These are phyloP conservation scores for Gallinago nigripennis DNA, from an alignment of 2,797 vertebrate species.

Conservation along the genomic window DNA sequence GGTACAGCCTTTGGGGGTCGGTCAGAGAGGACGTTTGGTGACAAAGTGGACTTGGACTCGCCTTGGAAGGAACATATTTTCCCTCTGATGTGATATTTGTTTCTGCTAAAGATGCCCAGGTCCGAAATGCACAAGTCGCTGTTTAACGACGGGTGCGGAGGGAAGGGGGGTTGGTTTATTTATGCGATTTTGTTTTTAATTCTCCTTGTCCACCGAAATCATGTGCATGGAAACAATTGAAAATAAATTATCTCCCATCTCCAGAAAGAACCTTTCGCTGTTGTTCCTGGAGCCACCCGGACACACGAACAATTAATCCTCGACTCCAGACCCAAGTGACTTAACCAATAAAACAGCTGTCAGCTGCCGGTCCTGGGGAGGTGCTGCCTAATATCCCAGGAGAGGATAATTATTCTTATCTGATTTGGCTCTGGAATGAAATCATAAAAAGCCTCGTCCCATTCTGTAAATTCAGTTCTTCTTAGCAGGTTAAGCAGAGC, in stretches of 20 bases:
- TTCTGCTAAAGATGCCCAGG: not conserved
- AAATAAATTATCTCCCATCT: conserved; percentile 77
- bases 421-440: conserved; percentile 93
- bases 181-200: conserved; percentile 41
- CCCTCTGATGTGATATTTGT: not conserved
- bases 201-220: conserved; percentile 43
- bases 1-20: rapidly evolving
- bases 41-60: not conserved
- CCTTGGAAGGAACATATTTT: not conserved
- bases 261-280: conserved; percentile 72
- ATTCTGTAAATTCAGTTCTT: conserved; percentile 82
- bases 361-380: conserved; percentile 76
- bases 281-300: conserved; percentile 71
- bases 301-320: conserved; percentile 77
- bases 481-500: conserved; percentile 79
- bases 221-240: conserved; percentile 66
- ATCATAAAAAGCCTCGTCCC: conserved; percentile 85
- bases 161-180: not conserved
- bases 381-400: conserved; percentile 86
- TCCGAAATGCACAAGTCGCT: not conserved
- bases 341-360: conserved; percentile 79
- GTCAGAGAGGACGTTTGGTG: not conserved
- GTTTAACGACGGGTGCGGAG: not conserved
- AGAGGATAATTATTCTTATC: conserved; percentile 92
- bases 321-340: conserved; percentile 71